Evolutionary conservation across 2,113 vertebrate species (phyloP), one percentile per base, ranked within the genome.

Genomic region (Muntiacus muntjak): DNA sequence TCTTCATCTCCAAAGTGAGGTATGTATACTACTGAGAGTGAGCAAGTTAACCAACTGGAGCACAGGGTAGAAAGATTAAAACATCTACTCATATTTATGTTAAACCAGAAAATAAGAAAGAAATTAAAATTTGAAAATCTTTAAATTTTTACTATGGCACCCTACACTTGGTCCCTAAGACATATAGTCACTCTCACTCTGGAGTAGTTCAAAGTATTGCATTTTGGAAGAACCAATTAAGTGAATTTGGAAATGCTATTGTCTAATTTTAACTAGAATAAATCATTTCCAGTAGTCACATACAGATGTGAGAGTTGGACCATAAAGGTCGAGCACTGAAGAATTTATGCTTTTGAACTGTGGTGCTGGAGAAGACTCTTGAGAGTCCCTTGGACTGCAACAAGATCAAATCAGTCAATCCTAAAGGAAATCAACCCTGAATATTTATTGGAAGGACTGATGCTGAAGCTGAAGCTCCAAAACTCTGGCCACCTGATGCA

Each of bases 261-360:
- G 57, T 62, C 36, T 43, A 87, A 92, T 90, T 84, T 43, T 92
- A 90, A 95, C 62, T 84, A 95, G 54, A 95, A 67, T 54, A 90
- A 97, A 14, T 25, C 9, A 43, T 43, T 76, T 76, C 40, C 23
- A 76, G 23, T 43, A 74, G 36, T 36, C n/a, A 74, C 64, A 74
- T 74, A 43, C 23, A 43, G 23, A 43, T 43, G 23, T 76, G 40
- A 76, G 36, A 43, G 71, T 76, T 76, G 71, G 12, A 15, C 40
- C 40, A 76, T 40, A 76, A 76, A 76, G 40, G 71, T 26, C 12
- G 40, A 43, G 40, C 6, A 2, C 71, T 43, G 40, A 76, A 43
- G 71, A 43, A 26, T 2, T 43, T 23, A 26, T 76, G 71, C 23
- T 43, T 76, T 76, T 43, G 71, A 76, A 14, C 23, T 76, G 40